phyloP scores from a whole-genome alignment of 2,113 vertebrate genomes.

The Chaetodon trifascialis region DNA sequence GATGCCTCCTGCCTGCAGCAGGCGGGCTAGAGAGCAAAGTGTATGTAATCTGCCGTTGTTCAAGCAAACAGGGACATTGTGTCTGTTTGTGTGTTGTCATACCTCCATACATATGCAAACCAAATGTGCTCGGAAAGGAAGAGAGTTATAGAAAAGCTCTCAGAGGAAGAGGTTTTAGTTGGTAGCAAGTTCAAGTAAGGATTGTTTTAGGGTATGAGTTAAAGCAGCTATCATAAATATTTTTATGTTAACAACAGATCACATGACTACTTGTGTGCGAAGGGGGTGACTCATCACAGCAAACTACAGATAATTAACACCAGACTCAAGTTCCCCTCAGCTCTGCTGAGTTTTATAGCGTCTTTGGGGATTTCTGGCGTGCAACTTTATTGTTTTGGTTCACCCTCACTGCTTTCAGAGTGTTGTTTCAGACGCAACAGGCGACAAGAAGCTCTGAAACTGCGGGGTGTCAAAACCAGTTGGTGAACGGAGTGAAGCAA shows the following conservation, averaged over 20 bases:
- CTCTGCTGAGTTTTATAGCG: neutral
- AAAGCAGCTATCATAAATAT: neutral
- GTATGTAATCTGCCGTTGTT: neutral
- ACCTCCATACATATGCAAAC: neutral
- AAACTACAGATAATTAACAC: neutral
- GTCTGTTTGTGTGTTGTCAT: neutral
- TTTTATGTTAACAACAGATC: too few relatives aligned
- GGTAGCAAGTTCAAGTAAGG: too few relatives aligned
- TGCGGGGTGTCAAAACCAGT: too few relatives aligned
- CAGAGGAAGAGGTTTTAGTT: neutral
- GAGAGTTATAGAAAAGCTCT: neutral
- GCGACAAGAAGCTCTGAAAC: too few relatives aligned
- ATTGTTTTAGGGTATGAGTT: neutral
- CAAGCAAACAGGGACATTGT: neutral
- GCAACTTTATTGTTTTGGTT: neutral
- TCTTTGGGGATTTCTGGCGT: neutral
- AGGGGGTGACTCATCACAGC: neutral
- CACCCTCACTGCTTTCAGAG: neutral
- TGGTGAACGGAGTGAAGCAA: too few relatives aligned
- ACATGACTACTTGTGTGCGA: neutral
- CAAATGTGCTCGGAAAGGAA: slow-evolving; percentile 7
- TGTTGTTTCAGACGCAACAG: neutral
- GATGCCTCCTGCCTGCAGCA: neutral
- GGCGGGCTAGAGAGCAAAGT: neutral
- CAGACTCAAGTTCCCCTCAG: neutral